Evolutionary conservation across 2,888 invertebrate species (phyloP).

Genomic region (Plagodis pulveraria): DNA sequence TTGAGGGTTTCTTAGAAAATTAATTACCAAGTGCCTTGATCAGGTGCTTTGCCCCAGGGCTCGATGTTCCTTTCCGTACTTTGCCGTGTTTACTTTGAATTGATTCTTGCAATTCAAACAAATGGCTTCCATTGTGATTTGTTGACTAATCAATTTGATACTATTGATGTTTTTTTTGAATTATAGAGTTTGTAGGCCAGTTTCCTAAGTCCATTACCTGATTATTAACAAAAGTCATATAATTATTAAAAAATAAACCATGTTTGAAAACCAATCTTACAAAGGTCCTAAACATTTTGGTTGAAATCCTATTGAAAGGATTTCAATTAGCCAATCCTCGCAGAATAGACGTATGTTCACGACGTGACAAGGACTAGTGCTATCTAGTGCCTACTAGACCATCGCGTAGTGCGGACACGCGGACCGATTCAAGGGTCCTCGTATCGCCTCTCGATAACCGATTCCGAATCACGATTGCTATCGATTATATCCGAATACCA

Average conservation of each 20-base stretch:
- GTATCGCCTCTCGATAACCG: slow-evolving; percentile 61
- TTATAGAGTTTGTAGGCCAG: no score
- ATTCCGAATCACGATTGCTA: slow-evolving; percentile 66
- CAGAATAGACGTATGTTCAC: slow-evolving; percentile 58
- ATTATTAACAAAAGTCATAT: no score
- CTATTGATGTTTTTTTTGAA: no score
- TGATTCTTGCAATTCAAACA: slow-evolving; percentile 52
- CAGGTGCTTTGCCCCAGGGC: slow-evolving; percentile 64
- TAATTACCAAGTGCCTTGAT: slow-evolving; percentile 73
- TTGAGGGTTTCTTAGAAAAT: slow-evolving; percentile 64
- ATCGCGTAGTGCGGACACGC: slow-evolving; percentile 51
- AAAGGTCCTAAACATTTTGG: slow-evolving; percentile 2
- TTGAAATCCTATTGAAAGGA: slow-evolving; percentile 41
- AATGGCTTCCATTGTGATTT: slow-evolving; percentile 37
- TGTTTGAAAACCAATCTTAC: no score
- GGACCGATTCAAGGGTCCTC: slow-evolving; percentile 58
- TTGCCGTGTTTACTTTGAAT: slow-evolving; percentile 53
- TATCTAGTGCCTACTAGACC: slow-evolving; percentile 49
- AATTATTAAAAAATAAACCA: no score
- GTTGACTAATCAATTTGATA: slow-evolving; percentile 19
- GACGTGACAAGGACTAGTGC: slow-evolving; percentile 50
- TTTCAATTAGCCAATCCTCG: slow-evolving; percentile 64
- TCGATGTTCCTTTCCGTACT: slow-evolving; percentile 49
- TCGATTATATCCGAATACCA: slow-evolving; percentile 53
- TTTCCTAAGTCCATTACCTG: no score